Evolutionary conservation across 1,140 invertebrate genomes (phyloP).

Genomic region (Cyphomyrmex costatus): DNA sequence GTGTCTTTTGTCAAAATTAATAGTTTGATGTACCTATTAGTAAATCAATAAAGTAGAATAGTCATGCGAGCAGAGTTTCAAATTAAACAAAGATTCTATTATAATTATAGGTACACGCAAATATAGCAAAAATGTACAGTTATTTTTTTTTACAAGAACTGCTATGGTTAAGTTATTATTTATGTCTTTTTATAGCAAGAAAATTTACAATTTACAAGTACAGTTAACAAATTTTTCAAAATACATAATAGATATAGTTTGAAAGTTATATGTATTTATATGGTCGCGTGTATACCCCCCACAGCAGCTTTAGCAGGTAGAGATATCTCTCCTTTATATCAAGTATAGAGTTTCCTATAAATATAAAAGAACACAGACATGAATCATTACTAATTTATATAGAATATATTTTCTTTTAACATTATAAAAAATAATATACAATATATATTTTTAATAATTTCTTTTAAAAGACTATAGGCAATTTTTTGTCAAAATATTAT

Average conservation of each 20-base stretch:
- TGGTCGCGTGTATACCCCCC: background rate
- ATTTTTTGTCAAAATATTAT: background rate
- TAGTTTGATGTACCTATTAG: too few relatives aligned
- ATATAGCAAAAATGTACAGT: background rate
- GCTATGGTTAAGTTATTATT: background rate
- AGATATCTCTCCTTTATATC: background rate
- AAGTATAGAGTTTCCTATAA: background rate
- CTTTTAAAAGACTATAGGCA: background rate
- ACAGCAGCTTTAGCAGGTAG: slow-evolving; percentile 29
- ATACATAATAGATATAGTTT: background rate
- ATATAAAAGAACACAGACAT: background rate
- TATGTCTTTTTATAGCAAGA: background rate
- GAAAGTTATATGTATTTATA: background rate
- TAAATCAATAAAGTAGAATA: background rate
- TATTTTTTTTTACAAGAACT: background rate
- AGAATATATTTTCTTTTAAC: background rate
- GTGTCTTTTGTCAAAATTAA: too few relatives aligned
- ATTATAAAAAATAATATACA: background rate
- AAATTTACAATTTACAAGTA: background rate
- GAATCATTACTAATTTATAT: background rate
- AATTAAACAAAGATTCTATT: too few relatives aligned
- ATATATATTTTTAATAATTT: background rate
- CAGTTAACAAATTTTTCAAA: background rate
- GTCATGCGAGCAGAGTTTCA: background rate
- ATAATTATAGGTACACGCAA: background rate